Conservation (phyloP, 2,888 invertebrate genomes). For the Helleia helle region DNA sequence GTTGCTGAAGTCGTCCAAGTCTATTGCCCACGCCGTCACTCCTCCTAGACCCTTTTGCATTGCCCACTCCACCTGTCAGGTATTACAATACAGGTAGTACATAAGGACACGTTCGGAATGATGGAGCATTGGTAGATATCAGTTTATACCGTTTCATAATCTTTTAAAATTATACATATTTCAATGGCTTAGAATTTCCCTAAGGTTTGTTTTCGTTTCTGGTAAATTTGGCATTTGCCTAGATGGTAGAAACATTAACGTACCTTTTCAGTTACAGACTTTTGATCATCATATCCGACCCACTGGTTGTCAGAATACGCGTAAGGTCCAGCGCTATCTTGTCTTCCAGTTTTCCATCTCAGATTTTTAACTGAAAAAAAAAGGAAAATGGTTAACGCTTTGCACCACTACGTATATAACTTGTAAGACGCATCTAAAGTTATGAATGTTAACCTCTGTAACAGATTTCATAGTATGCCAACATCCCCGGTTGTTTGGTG, state of each 20-base stretch:
- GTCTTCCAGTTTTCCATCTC: constrained; percentile 78
- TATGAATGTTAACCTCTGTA: constrained; percentile 74
- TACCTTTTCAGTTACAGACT: constrained; percentile 84
- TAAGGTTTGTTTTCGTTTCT: too few species aligned
- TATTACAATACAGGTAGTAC: too few species aligned
- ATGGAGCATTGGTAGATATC: too few species aligned
- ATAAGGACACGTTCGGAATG: too few species aligned
- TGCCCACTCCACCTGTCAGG: constrained; percentile 80
- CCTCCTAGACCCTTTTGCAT: constrained; percentile 83
- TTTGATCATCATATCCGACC: constrained; percentile 90
- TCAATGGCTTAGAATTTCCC: too few species aligned
- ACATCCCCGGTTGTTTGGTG: constrained; percentile 90
- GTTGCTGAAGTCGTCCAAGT: constrained; percentile 90
- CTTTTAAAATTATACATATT: too few species aligned
- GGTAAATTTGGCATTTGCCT: too few species aligned
- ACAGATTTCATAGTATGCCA: constrained; percentile 91
- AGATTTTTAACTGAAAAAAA: constrained; percentile 75
- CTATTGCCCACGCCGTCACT: constrained; percentile 90
- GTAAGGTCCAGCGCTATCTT: constrained; percentile 81
- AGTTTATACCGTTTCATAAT: too few species aligned
- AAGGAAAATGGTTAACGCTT: too few species aligned
- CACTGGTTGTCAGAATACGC: constrained; percentile 87
- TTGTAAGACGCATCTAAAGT: too few species aligned
- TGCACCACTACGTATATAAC: too few species aligned
- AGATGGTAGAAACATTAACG: too few species aligned